Conservation (phyloP, 2,797 vertebrate species). For the Rhinoraja longicauda region DNA sequence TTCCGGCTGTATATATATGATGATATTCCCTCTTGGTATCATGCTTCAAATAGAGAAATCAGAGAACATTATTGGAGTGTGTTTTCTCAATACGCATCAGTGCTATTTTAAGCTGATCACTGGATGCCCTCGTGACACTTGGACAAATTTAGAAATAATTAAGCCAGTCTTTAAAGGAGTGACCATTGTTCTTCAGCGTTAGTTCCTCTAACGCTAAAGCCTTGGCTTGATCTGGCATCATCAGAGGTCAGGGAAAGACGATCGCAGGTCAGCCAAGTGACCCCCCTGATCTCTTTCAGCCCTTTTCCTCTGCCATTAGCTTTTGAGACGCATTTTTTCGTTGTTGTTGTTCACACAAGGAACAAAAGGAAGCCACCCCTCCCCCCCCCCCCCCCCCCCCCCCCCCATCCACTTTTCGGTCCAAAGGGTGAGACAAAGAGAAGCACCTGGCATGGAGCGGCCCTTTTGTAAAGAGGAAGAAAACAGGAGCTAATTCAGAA, state of each 20-base stretch:
- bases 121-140: neutral
- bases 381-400: no score
- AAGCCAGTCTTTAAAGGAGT: neutral
- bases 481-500: constrained; percentile 70
- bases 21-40: neutral
- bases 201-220: neutral
- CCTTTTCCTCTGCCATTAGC: neutral
- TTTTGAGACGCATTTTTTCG: neutral
- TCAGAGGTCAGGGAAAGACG: neutral
- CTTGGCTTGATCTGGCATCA: neutral
- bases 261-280: constrained; percentile 16
- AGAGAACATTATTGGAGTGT: neutral
- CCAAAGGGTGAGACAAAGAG: constrained; percentile 48
- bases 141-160: constrained; percentile 4
- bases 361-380: constrained; percentile 2
- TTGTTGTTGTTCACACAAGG: no score
- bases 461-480: constrained; percentile 58
- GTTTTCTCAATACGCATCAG: neutral
- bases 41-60: neutral
- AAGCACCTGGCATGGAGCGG: constrained; percentile 60
- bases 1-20: no score
- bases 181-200: neutral
- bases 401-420: neutral
- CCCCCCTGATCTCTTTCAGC: neutral
- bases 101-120: neutral